A percentile compares a stretch with the other conserved stretches of the same genome.
Evolutionary conservation across 2,113 vertebrate species (phyloP).

Genomic region (Nothobranchius kuhntae): DNA sequence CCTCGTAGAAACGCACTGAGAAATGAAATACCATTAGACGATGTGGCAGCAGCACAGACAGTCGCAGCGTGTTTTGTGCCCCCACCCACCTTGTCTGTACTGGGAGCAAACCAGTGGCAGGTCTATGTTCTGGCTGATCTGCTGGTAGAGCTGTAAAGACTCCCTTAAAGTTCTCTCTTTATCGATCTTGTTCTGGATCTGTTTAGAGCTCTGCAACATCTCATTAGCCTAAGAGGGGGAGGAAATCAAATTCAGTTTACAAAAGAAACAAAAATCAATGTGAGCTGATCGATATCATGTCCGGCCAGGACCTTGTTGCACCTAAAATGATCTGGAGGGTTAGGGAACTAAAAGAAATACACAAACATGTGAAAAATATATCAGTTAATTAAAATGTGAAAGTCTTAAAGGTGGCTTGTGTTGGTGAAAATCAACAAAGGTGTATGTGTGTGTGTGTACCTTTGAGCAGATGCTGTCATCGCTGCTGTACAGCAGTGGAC

Average conservation of each 20-base stretch:
- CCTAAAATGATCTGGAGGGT: constrained; percentile 7
- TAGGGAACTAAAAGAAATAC: not conserved
- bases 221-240: constrained; percentile 88
- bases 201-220: constrained; percentile 90
- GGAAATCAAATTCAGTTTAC: constrained; percentile 12
- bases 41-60: not conserved
- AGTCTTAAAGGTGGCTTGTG: too few relatives aligned
- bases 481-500: constrained; percentile 92
- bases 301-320: not conserved
- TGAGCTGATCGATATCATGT: constrained; percentile 23
- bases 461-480: constrained; percentile 96
- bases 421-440: too few relatives aligned
- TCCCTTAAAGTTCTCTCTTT: constrained; percentile 91
- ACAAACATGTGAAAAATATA: not conserved
- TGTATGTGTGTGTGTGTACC: constrained; percentile 68
- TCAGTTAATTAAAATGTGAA: not conserved
- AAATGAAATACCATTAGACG: constrained; percentile 3
- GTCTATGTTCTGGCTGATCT: constrained; percentile 94
- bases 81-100: constrained; percentile 95
- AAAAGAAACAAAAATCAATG: constrained; percentile 23
- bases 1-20: constrained; percentile 95
- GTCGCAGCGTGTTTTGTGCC: not conserved
- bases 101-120: constrained; percentile 91
- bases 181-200: constrained; percentile 90
- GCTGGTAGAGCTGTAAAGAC: constrained; percentile 92